These are phyloP conservation scores for Thunnus maccoyii DNA, from an alignment of 2,113 vertebrate genomes.

Conservation along the genomic window DNA sequence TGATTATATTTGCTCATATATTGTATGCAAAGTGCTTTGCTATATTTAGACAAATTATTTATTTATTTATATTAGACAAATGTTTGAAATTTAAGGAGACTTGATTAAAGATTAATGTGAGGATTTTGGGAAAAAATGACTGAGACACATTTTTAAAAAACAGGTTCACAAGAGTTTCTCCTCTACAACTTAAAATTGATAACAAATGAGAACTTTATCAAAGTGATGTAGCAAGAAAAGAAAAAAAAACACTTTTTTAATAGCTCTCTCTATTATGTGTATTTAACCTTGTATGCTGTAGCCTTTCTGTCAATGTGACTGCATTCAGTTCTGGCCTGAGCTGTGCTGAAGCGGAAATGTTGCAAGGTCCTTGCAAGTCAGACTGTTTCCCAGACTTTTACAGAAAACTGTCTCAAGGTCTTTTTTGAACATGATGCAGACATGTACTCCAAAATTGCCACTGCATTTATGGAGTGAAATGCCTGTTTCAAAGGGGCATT, in stretches of 20 bases:
- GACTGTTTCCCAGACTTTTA: background rate
- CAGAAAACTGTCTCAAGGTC: background rate
- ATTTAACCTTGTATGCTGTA: conserved; percentile 7
- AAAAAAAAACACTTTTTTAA: background rate
- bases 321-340: background rate
- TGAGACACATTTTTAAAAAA: background rate
- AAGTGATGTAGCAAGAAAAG: background rate
- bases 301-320: background rate
- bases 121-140: background rate
- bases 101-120: background rate
- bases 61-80: background rate
- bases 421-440: conserved; percentile 2
- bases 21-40: background rate
- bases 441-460: background rate
- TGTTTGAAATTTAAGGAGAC: background rate
- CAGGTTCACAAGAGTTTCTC: background rate
- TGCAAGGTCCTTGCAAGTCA: background rate
- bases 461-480: background rate
- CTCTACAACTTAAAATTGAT: background rate
- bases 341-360: conserved; percentile 7
- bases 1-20: background rate
- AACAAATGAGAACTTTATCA: background rate
- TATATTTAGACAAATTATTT: background rate
- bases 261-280: background rate
- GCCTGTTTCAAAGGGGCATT: background rate